A percentile compares a stretch with the other conserved stretches of the same genome.
Conservation (phyloP, 2,797 vertebrate genomes). For the Sebastes aleutianus region DNA sequence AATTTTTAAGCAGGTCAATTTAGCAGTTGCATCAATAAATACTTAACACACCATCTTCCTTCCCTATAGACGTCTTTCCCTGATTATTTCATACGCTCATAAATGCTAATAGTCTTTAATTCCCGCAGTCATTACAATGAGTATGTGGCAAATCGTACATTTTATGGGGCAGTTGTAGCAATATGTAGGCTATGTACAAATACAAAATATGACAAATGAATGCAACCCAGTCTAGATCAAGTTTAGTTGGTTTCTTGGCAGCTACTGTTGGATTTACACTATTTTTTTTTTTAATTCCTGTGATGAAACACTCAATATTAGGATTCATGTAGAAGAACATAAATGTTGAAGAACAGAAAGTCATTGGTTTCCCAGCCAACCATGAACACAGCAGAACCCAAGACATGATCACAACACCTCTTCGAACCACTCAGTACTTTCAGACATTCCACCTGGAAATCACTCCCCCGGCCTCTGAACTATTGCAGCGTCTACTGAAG, state of each 20-base stretch:
- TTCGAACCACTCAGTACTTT: constrained; percentile 27
- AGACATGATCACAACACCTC: constrained; percentile 32
- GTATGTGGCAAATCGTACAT: background rate
- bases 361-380: constrained; percentile 60
- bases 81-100: constrained; percentile 16
- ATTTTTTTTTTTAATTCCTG: constrained; percentile 8
- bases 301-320: constrained; percentile 34
- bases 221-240: constrained; percentile 43
- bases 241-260: constrained; percentile 64
- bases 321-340: constrained; percentile 29
- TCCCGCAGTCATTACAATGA: constrained; percentile 10
- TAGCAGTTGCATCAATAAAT: background rate
- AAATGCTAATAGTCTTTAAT: constrained; percentile 15
- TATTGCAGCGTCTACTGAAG: constrained; percentile 79
- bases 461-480: constrained; percentile 49
- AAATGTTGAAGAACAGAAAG: constrained; percentile 40
- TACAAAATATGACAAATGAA: constrained; percentile 39
- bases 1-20: background rate
- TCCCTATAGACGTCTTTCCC: constrained; percentile 11
- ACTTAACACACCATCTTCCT: background rate
- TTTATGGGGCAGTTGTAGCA: constrained; percentile 23
- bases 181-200: constrained; percentile 18
- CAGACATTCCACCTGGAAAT: constrained; percentile 45
- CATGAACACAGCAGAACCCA: constrained; percentile 50
- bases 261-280: constrained; percentile 57